Conservation (phyloP, 2,888 invertebrate genomes). For the Lacanobia oleracea region DNA sequence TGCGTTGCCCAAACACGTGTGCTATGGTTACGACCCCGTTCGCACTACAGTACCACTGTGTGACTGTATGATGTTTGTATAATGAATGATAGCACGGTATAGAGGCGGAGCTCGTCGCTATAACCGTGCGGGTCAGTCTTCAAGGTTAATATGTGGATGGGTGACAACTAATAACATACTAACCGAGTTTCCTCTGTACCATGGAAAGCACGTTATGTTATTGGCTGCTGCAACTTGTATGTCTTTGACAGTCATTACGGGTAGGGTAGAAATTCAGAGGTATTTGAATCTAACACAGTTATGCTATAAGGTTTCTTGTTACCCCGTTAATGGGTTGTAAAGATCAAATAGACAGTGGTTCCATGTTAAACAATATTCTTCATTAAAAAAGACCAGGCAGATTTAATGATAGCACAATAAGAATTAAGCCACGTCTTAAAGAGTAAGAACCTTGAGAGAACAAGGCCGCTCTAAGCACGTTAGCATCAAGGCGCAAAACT, state of each 20-base stretch:
- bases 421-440: conserved; percentile 68
- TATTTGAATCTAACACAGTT: not conserved
- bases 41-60: conserved; percentile 60
- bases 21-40: conserved; percentile 76
- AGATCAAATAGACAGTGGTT: not conserved
- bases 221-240: not conserved
- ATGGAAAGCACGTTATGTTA: not conserved
- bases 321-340: not conserved
- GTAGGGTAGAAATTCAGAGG: not conserved
- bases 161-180: not conserved
- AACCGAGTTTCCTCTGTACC: not conserved
- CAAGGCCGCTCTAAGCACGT: conserved; percentile 79
- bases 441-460: conserved; percentile 75
- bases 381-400: not conserved
- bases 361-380: not conserved
- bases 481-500: conserved; percentile 69
- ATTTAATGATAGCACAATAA: conserved; percentile 82
- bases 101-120: not conserved
- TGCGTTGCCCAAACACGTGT: conserved; percentile 71
- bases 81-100: conserved; percentile 59
- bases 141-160: not conserved
- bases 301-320: no score
- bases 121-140: not conserved
- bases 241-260: not conserved
- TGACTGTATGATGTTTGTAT: conserved; percentile 56